A percentile compares a stretch with the other conserved stretches of the same genome.
Conservation (phyloP, 2,113 vertebrate species). For the Typhlomys cinereus region DNA sequence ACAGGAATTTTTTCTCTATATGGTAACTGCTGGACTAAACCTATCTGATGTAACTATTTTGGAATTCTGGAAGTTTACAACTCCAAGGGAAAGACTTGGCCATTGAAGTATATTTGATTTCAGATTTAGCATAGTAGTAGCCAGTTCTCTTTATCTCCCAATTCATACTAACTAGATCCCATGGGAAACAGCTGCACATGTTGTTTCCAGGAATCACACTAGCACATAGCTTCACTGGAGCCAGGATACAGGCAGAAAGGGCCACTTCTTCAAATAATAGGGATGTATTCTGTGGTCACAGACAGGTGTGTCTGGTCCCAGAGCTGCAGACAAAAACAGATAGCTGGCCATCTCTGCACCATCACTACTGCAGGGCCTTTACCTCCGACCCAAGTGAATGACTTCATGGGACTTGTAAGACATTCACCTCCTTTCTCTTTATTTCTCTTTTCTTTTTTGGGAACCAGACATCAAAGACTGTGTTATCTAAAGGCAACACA, state of each 20-base stretch:
- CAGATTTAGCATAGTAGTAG: neutral
- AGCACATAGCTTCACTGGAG: neutral
- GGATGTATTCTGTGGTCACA: neutral
- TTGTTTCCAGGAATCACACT: neutral
- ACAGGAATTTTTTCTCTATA: neutral
- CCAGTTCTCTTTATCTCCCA: neutral
- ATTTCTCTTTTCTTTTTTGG: too few relatives aligned
- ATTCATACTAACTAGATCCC: neutral
- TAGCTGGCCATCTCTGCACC: neutral
- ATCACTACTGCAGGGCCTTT: neutral
- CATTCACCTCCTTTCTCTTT: neutral
- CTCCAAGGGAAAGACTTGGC: neutral
- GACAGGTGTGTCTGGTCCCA: neutral
- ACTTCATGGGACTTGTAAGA: neutral
- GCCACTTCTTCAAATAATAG: neutral
- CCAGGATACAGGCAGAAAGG: neutral
- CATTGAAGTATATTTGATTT: neutral
- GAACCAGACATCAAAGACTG: neutral
- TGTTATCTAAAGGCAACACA: neutral
- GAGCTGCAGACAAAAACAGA: neutral
- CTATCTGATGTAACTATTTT: neutral
- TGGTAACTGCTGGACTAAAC: neutral
- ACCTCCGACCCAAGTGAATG: neutral
- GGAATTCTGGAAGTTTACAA: neutral
- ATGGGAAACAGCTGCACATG: neutral